Evolutionary conservation across 2,113 vertebrate genomes (phyloP).

Genomic region (Engraulis encrasicolus): DNA sequence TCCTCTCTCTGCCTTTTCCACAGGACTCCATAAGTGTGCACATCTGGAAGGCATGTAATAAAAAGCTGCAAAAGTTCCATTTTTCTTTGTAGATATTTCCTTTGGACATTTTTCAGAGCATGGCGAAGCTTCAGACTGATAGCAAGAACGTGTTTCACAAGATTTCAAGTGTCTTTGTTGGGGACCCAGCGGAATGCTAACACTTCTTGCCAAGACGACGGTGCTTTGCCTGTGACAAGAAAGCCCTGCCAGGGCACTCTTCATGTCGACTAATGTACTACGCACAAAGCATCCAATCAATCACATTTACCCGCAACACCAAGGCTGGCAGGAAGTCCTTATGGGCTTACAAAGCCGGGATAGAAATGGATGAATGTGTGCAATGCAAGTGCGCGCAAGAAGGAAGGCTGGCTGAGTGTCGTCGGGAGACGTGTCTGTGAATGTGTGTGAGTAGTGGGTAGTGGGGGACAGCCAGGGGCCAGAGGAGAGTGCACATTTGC

Average conservation of each 20-base stretch:
- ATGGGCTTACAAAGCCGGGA: neutral
- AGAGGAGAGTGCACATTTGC: too few relatives aligned
- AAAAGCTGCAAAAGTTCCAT: neutral
- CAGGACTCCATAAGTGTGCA: neutral
- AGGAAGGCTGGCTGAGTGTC: neutral
- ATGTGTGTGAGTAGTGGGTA: too few relatives aligned
- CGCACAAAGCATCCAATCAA: slow-evolving; percentile 16
- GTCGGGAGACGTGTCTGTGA: neutral
- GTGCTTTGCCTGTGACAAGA: slow-evolving; percentile 22
- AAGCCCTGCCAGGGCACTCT: slow-evolving; percentile 23
- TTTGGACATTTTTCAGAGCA: neutral
- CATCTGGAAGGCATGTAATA: neutral
- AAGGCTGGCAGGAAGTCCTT: slow-evolving; percentile 20
- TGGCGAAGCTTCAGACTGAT: neutral
- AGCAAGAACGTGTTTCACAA: neutral
- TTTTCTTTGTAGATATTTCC: neutral
- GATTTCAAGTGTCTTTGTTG: neutral
- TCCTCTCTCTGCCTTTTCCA: neutral
- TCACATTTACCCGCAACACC: slow-evolving; percentile 9
- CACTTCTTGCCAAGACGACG: slow-evolving; percentile 4
- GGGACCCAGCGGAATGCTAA: neutral
- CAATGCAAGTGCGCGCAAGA: too few relatives aligned
- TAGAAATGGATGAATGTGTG: neutral
- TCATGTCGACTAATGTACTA: slow-evolving; percentile 21
- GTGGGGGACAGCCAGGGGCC: too few relatives aligned